phyloP scores from a whole-genome alignment of 2,113 vertebrate species.

The Agapornis roseicollis region DNA sequence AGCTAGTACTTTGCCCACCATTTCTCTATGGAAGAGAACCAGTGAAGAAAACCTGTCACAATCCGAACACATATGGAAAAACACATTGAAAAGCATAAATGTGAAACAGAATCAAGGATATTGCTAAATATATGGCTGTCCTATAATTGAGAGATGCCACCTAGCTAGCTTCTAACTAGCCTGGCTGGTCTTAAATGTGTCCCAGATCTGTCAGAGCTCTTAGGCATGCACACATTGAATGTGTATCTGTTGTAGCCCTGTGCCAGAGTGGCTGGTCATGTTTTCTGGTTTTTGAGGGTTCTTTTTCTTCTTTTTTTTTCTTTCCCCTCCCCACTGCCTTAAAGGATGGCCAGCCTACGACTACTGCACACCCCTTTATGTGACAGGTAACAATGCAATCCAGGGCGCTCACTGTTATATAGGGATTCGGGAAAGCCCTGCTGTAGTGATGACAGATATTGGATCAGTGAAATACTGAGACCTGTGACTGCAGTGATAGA shows the following conservation, averaged over 20 bases:
- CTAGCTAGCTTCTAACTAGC: background rate
- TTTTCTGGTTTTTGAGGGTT: background rate
- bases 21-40: background rate
- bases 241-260: background rate
- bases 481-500: background rate
- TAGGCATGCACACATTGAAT: background rate
- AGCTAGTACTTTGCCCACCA: background rate
- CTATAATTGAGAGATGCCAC: background rate
- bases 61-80: background rate
- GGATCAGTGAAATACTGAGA: background rate
- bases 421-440: background rate
- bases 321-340: background rate
- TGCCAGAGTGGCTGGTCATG: background rate
- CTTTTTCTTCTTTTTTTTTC: rapidly evolving
- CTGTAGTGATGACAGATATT: background rate
- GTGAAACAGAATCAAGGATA: background rate
- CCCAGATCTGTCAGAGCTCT: slow-evolving; percentile 8
- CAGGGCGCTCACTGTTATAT: rapidly evolving
- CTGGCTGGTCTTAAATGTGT: background rate
- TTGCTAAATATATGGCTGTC: background rate
- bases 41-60: background rate
- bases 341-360: background rate
- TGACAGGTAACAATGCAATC: background rate
- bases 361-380: background rate
- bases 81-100: background rate